A percentile compares a stretch with the other conserved stretches of the same genome.
These are phyloP conservation scores for Asarcornis scutulata DNA, from an alignment of 2,113 vertebrate genomes.

Conservation along the genomic window DNA sequence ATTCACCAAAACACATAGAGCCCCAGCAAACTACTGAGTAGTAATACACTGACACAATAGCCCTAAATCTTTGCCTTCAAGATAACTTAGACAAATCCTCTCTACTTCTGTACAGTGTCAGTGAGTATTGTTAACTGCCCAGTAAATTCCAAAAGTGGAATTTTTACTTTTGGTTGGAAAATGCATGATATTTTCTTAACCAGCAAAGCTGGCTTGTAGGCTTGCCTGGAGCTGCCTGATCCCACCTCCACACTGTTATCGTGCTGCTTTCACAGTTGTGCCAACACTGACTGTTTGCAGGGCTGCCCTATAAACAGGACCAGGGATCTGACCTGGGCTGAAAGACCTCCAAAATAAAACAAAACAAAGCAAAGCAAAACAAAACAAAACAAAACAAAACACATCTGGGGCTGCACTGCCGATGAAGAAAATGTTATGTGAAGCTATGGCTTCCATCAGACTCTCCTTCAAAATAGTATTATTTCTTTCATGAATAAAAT, in stretches of 20 bases:
- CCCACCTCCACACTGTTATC: rapidly evolving
- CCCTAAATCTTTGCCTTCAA: neutral
- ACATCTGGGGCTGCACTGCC: neutral
- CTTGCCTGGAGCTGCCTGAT: neutral
- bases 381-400: neutral
- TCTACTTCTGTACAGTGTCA: neutral
- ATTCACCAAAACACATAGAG: neutral
- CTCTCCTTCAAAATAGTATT: neutral
- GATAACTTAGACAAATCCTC: neutral
- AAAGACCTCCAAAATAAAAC: neutral
- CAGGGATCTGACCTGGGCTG: neutral
- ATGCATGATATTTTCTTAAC: rapidly evolving
- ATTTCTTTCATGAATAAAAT: neutral
- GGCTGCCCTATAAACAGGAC: neutral
- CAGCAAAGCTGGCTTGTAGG: neutral
- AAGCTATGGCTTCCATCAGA: neutral
- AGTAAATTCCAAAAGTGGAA: neutral
- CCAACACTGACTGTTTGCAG: neutral
- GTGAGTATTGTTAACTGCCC: neutral
- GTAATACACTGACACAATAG: neutral
- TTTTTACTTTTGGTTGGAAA: neutral
- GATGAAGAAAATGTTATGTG: neutral
- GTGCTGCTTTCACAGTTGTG: neutral
- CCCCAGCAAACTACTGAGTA: neutral
- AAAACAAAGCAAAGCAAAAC: neutral